These are phyloP conservation scores for Acomys russatus DNA, from an alignment of 2,797 vertebrate species.

Conservation along the genomic window DNA sequence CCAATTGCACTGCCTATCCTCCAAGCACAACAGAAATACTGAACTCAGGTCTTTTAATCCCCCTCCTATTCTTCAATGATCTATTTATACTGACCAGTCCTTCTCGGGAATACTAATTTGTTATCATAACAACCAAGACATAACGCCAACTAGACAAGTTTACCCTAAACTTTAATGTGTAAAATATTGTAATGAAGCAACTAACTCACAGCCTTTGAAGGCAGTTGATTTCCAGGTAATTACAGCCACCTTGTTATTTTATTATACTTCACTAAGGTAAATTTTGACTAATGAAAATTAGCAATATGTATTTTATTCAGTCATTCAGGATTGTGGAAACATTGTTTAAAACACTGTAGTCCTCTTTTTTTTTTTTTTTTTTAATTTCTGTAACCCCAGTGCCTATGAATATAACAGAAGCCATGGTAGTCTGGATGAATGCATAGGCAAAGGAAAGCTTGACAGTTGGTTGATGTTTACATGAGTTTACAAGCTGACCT, in stretches of 20 bases:
- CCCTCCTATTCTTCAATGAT: background rate
- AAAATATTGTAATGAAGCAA: background rate
- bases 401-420: background rate
- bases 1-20: background rate
- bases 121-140: background rate
- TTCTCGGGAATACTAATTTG: background rate
- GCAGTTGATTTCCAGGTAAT: background rate
- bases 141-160: background rate
- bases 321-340: background rate
- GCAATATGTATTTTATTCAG: background rate
- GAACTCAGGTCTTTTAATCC: background rate
- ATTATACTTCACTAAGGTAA: background rate
- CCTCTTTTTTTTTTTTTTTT: background rate
- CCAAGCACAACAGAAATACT: background rate
- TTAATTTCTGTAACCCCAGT: background rate
- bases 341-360: accelerated
- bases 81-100: background rate
- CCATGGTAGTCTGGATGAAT: background rate
- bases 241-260: background rate
- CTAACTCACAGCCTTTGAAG: background rate
- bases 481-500: background rate
- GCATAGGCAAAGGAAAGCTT: background rate
- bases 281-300: background rate
- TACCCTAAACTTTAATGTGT: background rate
- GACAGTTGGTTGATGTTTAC: background rate